Conservation (phyloP, 2,888 invertebrate genomes). For the Caenorhabditis sinica region DNA sequence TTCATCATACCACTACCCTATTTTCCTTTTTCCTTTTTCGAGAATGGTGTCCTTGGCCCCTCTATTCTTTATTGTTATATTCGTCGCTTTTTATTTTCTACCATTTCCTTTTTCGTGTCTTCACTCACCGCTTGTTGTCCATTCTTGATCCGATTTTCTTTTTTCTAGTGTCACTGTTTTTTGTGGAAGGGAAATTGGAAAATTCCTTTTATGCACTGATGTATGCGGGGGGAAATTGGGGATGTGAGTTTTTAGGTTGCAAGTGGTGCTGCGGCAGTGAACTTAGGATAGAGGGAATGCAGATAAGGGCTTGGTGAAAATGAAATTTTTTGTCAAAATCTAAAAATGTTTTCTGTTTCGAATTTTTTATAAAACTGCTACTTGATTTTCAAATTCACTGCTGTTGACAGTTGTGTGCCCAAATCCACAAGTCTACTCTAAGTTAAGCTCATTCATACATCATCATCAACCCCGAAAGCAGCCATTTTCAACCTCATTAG, state of each 20-base stretch:
- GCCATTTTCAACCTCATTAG: no score
- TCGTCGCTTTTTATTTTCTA: background rate
- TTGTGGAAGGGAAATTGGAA: slow-evolving; percentile 9
- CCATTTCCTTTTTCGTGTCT: background rate
- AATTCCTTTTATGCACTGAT: slow-evolving; percentile 37
- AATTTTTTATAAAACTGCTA: no score
- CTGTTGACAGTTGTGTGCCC: no score
- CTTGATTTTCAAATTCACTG: no score
- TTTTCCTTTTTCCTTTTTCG: background rate
- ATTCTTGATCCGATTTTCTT: background rate
- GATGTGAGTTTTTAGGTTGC: background rate
- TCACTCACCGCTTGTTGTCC: slow-evolving; percentile 2
- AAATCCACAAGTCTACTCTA: no score
- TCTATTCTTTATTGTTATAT: slow-evolving; percentile 1
- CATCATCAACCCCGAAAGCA: no score
- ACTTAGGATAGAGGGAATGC: no score
- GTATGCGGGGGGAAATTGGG: slow-evolving; percentile 4
- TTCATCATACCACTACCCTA: background rate
- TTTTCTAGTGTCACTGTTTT: background rate
- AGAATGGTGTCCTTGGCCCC: slow-evolving; percentile 34
- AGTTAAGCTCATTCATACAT: no score
- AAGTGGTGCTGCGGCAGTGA: no score
- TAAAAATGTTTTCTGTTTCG: no score
- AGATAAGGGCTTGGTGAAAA: no score
- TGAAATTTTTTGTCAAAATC: no score